These are phyloP conservation scores for Neoseiulus cucumeris DNA, from an alignment of 1,140 invertebrate species.

Conservation along the genomic window DNA sequence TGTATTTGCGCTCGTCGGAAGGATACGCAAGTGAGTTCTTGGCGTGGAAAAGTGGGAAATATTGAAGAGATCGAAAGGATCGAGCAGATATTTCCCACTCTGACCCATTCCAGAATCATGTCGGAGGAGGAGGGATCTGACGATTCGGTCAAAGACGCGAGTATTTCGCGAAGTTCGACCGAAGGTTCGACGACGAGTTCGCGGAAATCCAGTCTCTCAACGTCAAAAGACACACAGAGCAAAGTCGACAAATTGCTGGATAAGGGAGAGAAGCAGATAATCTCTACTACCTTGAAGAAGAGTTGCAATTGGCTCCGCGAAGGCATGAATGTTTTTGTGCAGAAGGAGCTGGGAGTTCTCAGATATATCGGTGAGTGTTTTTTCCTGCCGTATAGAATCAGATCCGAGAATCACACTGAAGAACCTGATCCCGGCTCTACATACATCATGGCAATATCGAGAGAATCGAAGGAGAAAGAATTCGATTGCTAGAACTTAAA, in stretches of 20 bases:
- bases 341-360: conserved; percentile 19
- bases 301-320: conserved; percentile 9
- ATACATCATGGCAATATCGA: too few relatives aligned
- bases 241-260: background rate
- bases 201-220: conserved; percentile 14
- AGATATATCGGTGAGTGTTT: conserved; percentile 5
- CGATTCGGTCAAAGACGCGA: background rate
- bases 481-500: too few relatives aligned
- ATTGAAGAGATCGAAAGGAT: background rate
- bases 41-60: background rate
- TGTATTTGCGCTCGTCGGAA: conserved; percentile 29
- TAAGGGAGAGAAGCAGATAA: conserved; percentile 2
- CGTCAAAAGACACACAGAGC: conserved; percentile 5
- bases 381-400: too few relatives aligned
- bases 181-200: conserved; percentile 3
- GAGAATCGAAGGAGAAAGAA: too few relatives aligned
- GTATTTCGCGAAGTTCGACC: background rate
- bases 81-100: too few relatives aligned
- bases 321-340: conserved; percentile 23
- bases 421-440: too few relatives aligned
- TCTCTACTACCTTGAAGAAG: conserved; percentile 4
- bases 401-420: background rate
- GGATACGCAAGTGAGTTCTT: conserved; percentile 28
- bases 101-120: too few relatives aligned
- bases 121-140: background rate